A percentile compares a stretch with the other conserved stretches of the same genome.
Evolutionary conservation across 1,140 invertebrate genomes (phyloP).

Genomic region (Tyrophagus putrescentiae): DNA sequence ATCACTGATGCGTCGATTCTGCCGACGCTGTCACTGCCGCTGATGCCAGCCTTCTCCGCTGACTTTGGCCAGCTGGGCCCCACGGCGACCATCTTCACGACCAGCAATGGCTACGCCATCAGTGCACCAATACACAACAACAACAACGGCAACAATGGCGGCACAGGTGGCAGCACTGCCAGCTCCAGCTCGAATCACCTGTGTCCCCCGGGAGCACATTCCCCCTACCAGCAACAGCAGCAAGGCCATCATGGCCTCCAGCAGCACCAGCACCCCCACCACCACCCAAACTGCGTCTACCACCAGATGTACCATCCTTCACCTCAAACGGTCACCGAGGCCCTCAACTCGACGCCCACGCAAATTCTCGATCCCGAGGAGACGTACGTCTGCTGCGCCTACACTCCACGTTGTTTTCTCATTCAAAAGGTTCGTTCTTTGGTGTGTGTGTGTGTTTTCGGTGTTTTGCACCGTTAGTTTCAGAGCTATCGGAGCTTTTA

Average conservation of each 20-base stretch:
- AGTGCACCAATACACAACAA: too few species aligned
- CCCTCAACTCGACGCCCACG: slow-evolving; percentile 3
- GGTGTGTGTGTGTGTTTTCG: neutral
- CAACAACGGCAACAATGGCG: too few species aligned
- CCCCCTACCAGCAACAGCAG: neutral
- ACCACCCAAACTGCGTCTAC: neutral
- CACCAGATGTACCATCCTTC: slow-evolving; percentile 7
- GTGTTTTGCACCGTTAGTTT: neutral
- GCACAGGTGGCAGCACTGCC: neutral
- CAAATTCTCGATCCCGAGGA: slow-evolving; percentile 38
- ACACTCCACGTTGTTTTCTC: slow-evolving; percentile 44
- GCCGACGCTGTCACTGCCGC: too few species aligned
- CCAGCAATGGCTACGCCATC: too few species aligned
- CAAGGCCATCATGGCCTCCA: neutral
- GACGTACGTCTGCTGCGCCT: slow-evolving; percentile 44
- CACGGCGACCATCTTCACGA: slow-evolving; percentile 4
- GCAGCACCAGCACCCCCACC: neutral
- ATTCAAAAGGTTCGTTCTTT: slow-evolving; percentile 41
- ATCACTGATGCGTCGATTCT: too few species aligned
- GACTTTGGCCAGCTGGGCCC: too few species aligned
- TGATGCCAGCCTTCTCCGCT: too few species aligned
- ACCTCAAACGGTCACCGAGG: neutral
- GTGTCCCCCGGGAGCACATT: neutral
- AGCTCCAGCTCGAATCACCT: neutral
- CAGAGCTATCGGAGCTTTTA: too few species aligned